Conservation (phyloP, 2,113 vertebrate genomes). For the Anser cygnoides region DNA sequence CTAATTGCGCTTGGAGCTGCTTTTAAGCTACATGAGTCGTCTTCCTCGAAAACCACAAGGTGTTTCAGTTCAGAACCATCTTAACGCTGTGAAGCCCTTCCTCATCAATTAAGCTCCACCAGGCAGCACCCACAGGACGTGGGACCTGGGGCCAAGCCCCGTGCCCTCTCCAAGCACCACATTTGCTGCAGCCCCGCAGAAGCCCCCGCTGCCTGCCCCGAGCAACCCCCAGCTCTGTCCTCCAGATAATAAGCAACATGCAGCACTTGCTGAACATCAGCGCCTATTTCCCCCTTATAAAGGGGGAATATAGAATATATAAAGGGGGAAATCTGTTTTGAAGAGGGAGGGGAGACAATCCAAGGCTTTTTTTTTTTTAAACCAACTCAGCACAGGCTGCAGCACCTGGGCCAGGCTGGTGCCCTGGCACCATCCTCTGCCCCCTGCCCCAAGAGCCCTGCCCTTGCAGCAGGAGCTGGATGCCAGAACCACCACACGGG, state of each 20-base stretch:
- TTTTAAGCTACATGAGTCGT: rapidly evolving
- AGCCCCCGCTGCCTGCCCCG: neutral
- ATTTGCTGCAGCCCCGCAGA: neutral
- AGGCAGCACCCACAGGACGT: neutral
- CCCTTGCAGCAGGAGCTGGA: too few relatives aligned
- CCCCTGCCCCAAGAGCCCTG: neutral
- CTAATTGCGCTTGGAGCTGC: neutral
- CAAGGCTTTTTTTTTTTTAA: neutral
- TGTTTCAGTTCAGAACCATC: neutral
- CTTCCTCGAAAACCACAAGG: neutral
- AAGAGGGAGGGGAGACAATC: neutral
- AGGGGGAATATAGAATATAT: neutral
- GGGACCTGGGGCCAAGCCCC: neutral
- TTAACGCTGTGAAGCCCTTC: rapidly evolving
- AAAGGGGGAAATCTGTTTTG: neutral
- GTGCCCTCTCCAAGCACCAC: rapidly evolving
- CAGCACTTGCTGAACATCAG: neutral
- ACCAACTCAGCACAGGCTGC: neutral
- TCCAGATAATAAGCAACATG: rapidly evolving
- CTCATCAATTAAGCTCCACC: neutral
- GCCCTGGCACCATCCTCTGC: neutral
- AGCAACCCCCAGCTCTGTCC: neutral
- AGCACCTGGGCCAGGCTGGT: neutral
- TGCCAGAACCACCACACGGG: too few relatives aligned
- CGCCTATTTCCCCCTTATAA: neutral